phyloP scores from a whole-genome alignment of 2,797 vertebrate genomes.

The Karalla daura region DNA sequence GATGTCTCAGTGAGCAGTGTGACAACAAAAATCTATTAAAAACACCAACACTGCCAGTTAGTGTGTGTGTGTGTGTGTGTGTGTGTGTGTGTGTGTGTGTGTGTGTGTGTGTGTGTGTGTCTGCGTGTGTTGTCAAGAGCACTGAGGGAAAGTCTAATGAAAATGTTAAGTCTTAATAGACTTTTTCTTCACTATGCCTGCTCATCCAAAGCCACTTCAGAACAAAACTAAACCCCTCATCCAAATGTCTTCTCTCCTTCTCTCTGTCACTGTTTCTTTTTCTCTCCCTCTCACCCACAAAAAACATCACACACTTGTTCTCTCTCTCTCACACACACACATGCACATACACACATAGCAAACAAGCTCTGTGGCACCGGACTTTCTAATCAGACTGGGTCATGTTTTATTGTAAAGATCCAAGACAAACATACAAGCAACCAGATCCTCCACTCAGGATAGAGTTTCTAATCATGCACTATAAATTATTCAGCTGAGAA shows the following conservation, averaged over 20 bases:
- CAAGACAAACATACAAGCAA: constrained; percentile 85
- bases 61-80: constrained; percentile 1
- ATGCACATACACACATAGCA: constrained; percentile 24
- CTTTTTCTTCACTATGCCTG: constrained; percentile 28
- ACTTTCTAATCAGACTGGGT: constrained; percentile 78
- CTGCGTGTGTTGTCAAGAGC: too few species aligned
- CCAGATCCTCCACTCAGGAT: constrained; percentile 81
- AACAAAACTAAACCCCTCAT: constrained; percentile 27
- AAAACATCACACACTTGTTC: constrained; percentile 28
- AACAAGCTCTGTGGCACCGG: constrained; percentile 42
- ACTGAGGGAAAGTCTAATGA: constrained; percentile 19
- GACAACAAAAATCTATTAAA: constrained; percentile 27
- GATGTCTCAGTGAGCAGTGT: constrained; percentile 8
- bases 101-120: too few species aligned
- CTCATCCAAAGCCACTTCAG: constrained; percentile 24
- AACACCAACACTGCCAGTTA: not conserved
- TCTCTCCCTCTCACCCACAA: constrained; percentile 17
- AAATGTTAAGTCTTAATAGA: constrained; percentile 21
- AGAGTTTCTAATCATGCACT: constrained; percentile 89
- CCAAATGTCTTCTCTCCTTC: constrained; percentile 8
- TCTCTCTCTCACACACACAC: constrained; percentile 12
- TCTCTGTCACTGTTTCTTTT: not conserved
- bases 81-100: not conserved
- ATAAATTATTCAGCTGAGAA: constrained; percentile 92
- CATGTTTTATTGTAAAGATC: constrained; percentile 85